Evolutionary conservation across 2,888 invertebrate genomes (phyloP), one percentile per base, ranked within the genome.

Genomic region (Agrilus biguttatus): DNA sequence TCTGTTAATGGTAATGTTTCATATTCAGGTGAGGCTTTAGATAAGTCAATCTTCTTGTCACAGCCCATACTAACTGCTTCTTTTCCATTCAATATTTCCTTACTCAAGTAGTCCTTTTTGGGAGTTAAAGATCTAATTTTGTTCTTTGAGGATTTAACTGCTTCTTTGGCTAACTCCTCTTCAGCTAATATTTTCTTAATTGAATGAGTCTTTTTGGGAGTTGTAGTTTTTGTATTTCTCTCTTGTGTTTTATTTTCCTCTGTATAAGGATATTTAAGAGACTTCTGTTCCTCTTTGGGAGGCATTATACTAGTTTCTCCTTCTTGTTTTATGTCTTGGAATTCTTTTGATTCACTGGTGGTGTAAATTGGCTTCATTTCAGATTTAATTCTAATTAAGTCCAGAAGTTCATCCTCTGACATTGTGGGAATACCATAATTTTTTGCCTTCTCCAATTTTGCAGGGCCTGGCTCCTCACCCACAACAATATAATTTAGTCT

Each of bases 381-480:
- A 0, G 79, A 76, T 54, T 68, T 73, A 40, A 71, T 72, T 44
- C 73, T 67, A 44, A 93, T 83, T 58, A 93, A 68, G 58, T 87
- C 76, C 13, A 93, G 67, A 33, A 95, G 73, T 13, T 79, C 83
- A 66, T 93, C 87, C 68, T 93, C 92, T 48, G 74, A 75, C 21
- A 93, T 68, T 42, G 79, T 73, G 56, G 77, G 78, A n/a, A 85
- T 78, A 13, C 78, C 76, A 19, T 83, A 68, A 49, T 72, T 74
- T 55, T 74, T 69, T 0, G 85, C 83, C 65, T 89, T 90, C 0
- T 75, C 74, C 36, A 88, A 60, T 71, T 95, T 95, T 5, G 83
- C 73, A 7, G 83, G 85, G 0, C 93, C 95, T 1, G 89, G 74
- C 41, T 92, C 87, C 40, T 88, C 82, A 0, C 95, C 95, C 3